Conservation (phyloP, 2,113 vertebrate genomes). For the Leucopsar rothschildi region DNA sequence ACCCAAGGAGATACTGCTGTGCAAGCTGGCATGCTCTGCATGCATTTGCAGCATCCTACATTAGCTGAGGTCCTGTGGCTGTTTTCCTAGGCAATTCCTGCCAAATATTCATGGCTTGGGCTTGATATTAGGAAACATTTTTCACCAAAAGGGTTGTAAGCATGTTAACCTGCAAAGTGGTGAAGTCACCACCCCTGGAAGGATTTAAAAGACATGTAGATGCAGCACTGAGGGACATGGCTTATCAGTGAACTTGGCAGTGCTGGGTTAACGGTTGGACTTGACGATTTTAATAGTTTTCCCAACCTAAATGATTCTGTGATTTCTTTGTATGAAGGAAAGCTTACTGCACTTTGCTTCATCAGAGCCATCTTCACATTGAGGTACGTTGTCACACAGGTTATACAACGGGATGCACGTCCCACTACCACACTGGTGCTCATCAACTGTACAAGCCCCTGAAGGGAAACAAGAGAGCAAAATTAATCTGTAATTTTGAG, state of each 20-base stretch:
- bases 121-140: neutral
- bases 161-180: rapidly evolving
- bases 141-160: neutral
- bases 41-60: neutral
- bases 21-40: neutral
- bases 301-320: neutral
- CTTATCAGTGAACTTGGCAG: neutral
- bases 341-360: conserved; percentile 84
- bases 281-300: neutral
- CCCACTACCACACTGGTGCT: conserved; percentile 81
- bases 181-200: neutral
- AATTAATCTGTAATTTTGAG: neutral
- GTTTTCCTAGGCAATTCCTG: neutral
- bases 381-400: conserved; percentile 75
- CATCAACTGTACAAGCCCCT: conserved; percentile 77
- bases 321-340: neutral
- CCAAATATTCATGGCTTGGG: neutral
- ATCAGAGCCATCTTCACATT: conserved; percentile 87
- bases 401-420: conserved; percentile 72
- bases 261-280: neutral
- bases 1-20: neutral
- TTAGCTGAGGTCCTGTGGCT: neutral
- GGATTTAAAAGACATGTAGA: neutral
- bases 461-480: neutral
- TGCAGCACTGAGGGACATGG: rapidly evolving